Percentiles rank a stretch among this genome's conserved stretches.
phyloP scores from a whole-genome alignment of 2,113 vertebrate genomes.

The Rhea pennata region DNA sequence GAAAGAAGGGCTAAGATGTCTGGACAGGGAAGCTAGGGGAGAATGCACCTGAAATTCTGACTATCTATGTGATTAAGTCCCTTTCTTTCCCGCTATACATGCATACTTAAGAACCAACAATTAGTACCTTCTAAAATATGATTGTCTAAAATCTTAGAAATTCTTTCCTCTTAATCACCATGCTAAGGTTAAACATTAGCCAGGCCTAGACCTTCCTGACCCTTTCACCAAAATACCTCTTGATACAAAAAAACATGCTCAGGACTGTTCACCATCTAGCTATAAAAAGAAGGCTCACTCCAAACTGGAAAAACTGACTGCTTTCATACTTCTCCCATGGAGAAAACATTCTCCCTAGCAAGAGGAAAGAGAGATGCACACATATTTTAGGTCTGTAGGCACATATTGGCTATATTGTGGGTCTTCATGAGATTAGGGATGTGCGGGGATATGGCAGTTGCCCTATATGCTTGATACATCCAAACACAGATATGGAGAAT shows the following conservation, averaged over 20 bases:
- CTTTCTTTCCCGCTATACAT: not conserved
- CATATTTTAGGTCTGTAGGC: not conserved
- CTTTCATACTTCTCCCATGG: not conserved
- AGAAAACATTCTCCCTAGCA: not conserved
- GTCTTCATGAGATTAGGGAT: not conserved
- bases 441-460: not conserved
- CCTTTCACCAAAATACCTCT: not conserved
- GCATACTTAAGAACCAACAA: not conserved
- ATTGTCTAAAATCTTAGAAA: not conserved
- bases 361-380: not conserved
- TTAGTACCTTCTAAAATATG: fast-evolving
- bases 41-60: not conserved
- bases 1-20: not conserved
- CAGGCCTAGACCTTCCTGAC: not conserved
- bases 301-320: not conserved
- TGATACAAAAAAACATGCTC: not conserved
- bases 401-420: not conserved
- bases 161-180: not conserved
- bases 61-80: not conserved
- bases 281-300: not conserved
- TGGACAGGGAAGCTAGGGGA: not conserved
- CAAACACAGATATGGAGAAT: not conserved
- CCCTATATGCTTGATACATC: not conserved
- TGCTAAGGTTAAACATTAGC: not conserved
- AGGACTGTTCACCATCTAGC: not conserved